phyloP scores from a whole-genome alignment of 2,888 invertebrate genomes.

The Prostheceraeus crozeri region DNA sequence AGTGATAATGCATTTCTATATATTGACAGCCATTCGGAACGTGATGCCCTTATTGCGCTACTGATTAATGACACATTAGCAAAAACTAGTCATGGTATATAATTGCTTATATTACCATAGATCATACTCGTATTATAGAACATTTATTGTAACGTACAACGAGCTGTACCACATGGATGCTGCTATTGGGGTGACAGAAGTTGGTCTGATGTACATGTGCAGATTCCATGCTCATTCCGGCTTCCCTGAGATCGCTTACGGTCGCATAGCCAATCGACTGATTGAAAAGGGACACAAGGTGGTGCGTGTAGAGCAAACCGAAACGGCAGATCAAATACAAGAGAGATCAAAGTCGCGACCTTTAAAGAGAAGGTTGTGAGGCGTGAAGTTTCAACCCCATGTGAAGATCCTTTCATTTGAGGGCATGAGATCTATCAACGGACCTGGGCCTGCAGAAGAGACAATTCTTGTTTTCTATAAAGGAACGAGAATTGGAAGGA shows the following conservation, averaged over 20 bases:
- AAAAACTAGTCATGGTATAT: too few relatives aligned
- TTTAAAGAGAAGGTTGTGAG: slow-evolving; percentile 62
- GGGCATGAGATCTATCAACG: slow-evolving; percentile 92
- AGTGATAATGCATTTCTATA: too few relatives aligned
- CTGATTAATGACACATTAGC: too few relatives aligned
- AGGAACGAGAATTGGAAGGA: too few relatives aligned
- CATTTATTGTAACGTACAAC: too few relatives aligned
- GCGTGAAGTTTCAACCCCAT: too few relatives aligned
- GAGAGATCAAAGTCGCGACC: slow-evolving; percentile 61
- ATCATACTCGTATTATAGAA: too few relatives aligned
- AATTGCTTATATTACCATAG: too few relatives aligned
- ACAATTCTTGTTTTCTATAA: too few relatives aligned
- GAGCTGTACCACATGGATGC: slow-evolving; percentile 99
- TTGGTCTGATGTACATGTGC: slow-evolving; percentile 88
- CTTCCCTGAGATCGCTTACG: slow-evolving; percentile 90
- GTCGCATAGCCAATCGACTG: slow-evolving; percentile 75
- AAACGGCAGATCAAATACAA: slow-evolving; percentile 86
- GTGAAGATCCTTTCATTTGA: too few relatives aligned
- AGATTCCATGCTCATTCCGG: slow-evolving; percentile 94
- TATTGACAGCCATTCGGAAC: too few relatives aligned
- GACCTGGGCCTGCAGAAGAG: slow-evolving; percentile 72
- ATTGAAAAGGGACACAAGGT: slow-evolving; percentile 67
- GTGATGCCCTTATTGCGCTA: too few relatives aligned
- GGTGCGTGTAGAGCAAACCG: slow-evolving; percentile 90
- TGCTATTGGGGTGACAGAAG: slow-evolving; percentile 76